phyloP scores from a whole-genome alignment of 2,113 vertebrate species.

The Himantopus leucocephalus region DNA sequence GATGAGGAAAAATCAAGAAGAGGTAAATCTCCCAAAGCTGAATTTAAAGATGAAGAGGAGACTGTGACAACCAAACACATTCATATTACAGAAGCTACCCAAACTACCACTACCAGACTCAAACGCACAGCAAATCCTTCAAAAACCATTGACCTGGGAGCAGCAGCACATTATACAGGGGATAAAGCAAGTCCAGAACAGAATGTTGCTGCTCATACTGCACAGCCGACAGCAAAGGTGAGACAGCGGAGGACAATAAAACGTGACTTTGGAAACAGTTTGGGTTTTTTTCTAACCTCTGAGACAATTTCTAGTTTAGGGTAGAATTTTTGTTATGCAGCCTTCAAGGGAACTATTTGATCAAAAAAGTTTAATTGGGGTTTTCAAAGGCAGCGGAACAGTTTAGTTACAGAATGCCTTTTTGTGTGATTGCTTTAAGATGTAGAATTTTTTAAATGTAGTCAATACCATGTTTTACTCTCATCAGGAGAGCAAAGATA shows the following conservation, averaged over 20 bases:
- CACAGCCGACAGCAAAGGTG: slow-evolving; percentile 81
- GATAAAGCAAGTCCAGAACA: slow-evolving; percentile 82
- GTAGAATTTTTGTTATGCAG: background rate
- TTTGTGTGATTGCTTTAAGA: background rate
- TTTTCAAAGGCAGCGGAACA: background rate
- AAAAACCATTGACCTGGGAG: slow-evolving; percentile 94
- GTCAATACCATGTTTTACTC: background rate
- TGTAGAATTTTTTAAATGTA: background rate
- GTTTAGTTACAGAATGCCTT: background rate
- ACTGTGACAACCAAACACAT: slow-evolving; percentile 92
- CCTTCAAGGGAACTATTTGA: background rate
- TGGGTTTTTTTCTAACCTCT: background rate
- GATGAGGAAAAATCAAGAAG: slow-evolving; percentile 87
- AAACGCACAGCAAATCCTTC: slow-evolving; percentile 90
- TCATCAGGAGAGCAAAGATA: background rate
- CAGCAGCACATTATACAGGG: slow-evolving; percentile 93
- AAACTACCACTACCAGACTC: slow-evolving; percentile 89
- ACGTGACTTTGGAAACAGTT: background rate
- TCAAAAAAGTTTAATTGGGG: background rate
- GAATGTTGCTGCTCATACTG: slow-evolving; percentile 62
- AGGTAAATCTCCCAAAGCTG: slow-evolving; percentile 82
- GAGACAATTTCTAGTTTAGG: background rate
- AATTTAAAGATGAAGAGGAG: slow-evolving; percentile 97
- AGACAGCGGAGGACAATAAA: background rate
- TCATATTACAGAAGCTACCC: slow-evolving; percentile 91